phyloP scores from a whole-genome alignment of 2,113 vertebrate genomes.

The Tyrannus savana region DNA sequence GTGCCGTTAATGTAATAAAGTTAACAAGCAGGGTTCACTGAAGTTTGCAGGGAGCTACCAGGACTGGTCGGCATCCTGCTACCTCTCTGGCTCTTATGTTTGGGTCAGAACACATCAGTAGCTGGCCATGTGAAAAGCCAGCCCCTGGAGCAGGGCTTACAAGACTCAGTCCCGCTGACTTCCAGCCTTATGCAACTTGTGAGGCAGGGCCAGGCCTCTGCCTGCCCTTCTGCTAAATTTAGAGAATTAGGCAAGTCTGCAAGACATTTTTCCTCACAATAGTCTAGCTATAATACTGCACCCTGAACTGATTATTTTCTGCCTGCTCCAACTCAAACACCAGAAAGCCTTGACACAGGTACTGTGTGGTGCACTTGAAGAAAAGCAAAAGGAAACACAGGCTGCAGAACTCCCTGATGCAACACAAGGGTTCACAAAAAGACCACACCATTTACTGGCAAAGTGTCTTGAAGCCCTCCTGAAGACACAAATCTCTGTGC shows the following conservation, averaged over 20 bases:
- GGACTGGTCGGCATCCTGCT: neutral
- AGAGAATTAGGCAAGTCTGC: neutral
- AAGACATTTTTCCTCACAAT: neutral
- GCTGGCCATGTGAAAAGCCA: neutral
- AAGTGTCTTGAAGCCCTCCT: neutral
- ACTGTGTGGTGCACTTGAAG: neutral
- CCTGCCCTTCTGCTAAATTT: neutral
- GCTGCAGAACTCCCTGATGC: neutral
- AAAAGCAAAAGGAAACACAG: neutral
- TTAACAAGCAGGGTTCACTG: neutral
- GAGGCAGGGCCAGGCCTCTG: neutral
- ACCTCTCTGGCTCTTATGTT: neutral
- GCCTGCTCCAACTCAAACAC: neutral
- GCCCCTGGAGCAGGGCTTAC: neutral
- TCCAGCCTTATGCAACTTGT: neutral
- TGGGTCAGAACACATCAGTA: neutral
- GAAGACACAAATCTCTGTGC: neutral
- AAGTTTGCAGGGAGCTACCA: neutral
- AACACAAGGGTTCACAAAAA: neutral
- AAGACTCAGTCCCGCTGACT: neutral
- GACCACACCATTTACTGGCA: neutral
- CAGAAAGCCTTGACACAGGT: neutral
- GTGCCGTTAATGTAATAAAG: neutral
- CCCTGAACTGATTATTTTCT: neutral
- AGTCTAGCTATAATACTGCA: neutral